Evolutionary conservation across 1,140 invertebrate genomes (phyloP), one percentile per base, ranked within the genome.

Genomic region (Cherax quadricarinatus): DNA sequence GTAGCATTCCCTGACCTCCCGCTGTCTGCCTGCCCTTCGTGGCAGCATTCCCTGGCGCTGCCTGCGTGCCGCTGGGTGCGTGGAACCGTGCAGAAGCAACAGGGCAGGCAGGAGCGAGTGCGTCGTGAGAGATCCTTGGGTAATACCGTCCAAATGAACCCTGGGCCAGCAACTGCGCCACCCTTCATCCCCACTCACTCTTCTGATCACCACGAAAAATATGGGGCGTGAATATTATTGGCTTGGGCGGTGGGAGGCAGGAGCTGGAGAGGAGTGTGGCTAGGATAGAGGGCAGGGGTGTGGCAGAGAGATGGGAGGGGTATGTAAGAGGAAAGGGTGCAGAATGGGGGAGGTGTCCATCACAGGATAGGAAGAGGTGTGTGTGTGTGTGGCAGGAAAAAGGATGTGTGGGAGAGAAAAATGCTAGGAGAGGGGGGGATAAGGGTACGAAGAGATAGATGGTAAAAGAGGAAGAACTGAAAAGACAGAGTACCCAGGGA

Each of bases 151-250:
- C 89, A 91, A 91, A 91, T 91, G 89, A 91, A 91, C 73, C 73
- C 73, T 51, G 49, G 73, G 73, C 89, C 51, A 48, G 60, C 30
- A 75, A 79, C 62, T 91, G 82, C 73, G 41, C 73, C 75, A 51
- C 24, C 89, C 89, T 91, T 91, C 89, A 86, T 84, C 73, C 89
- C 53, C 16, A 66, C 73, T 75, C 18, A 86, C 84, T 91, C 53
- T 51, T 49, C 80, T 78, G 89, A 91, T 91, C 89, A 79, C 83
- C 83, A 91, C 79, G 89, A 91, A 91, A 91, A 91, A 91, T 91
- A 91, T 91, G 89, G 89, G 75, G 89, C 89, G 89, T 91, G 89
- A 91, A 91, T 91, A 91, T 86, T 91, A 86, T 91, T 91, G 89
- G 89, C 89, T 70, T 30, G 51, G n/a, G 70, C 4, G 4, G 57